Conservation (phyloP, 2,888 invertebrate genomes). For the Cantharis flavilabris region DNA sequence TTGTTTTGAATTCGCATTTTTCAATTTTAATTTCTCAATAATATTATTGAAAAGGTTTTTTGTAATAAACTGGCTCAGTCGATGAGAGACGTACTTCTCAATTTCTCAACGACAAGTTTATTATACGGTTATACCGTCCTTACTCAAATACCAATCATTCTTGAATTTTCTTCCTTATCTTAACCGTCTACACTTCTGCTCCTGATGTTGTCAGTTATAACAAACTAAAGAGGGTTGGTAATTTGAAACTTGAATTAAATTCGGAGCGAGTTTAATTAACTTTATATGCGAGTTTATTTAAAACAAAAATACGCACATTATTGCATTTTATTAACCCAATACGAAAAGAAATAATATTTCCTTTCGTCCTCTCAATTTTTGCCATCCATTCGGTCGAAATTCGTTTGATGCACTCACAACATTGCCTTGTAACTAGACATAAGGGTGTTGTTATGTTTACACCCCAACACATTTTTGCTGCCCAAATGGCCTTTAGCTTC, state of each 20-base stretch:
- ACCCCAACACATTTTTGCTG: slow-evolving; percentile 19
- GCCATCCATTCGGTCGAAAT: slow-evolving; percentile 14
- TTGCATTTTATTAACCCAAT: neutral
- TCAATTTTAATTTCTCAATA: neutral
- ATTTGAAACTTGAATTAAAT: slow-evolving; percentile 17
- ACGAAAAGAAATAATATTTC: neutral
- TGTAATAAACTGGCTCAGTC: neutral
- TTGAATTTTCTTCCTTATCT: neutral
- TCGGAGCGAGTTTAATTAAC: slow-evolving; percentile 12
- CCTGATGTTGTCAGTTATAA: slow-evolving; percentile 9
- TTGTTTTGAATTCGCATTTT: neutral
- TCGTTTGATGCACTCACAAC: slow-evolving; percentile 7
- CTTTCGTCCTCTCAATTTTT: neutral
- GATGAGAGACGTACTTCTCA: neutral
- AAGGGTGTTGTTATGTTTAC: slow-evolving; percentile 26
- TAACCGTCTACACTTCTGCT: slow-evolving; percentile 7
- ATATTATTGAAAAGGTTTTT: neutral
- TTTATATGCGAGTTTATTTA: neutral
- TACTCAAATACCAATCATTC: neutral
- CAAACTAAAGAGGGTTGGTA: slow-evolving; percentile 7
- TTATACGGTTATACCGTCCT: neutral
- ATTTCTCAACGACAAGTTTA: neutral
- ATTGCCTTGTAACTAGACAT: slow-evolving; percentile 18
- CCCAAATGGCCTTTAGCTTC: slow-evolving; percentile 2
- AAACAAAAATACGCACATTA: neutral